A percentile compares a stretch with the other conserved stretches of the same genome.
These are phyloP conservation scores for Brachirus orientalis DNA, from an alignment of 2,113 vertebrate genomes.

Conservation along the genomic window DNA sequence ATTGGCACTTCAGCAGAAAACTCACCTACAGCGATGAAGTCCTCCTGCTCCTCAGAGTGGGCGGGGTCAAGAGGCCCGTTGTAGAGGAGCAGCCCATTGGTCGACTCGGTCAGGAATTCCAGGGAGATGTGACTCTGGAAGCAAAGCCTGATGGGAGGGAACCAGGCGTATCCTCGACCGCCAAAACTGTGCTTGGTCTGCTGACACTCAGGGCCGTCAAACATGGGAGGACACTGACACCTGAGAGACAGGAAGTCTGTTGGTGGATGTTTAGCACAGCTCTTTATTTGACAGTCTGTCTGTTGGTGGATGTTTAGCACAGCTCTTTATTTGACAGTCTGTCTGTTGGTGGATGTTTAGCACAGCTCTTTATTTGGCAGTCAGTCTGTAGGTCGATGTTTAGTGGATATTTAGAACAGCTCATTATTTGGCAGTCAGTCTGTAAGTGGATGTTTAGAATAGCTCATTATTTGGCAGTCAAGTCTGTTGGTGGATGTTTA, in stretches of 20 bases:
- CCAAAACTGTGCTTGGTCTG: conserved; percentile 88
- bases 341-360: no score
- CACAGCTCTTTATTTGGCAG: no score
- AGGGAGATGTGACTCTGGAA: conserved; percentile 87
- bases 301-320: no score
- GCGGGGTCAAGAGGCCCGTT: conserved; percentile 80
- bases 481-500: no score
- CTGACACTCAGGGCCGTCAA: conserved; percentile 89
- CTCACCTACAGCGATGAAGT: conserved; percentile 88
- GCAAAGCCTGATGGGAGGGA: conserved; percentile 86
- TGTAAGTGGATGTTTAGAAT: no score
- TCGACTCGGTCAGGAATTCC: conserved; percentile 86
- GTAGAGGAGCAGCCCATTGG: conserved; percentile 87
- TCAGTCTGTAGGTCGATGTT: no score
- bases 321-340: no score
- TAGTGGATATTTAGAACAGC: no score
- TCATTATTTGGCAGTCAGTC: no score
- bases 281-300: no score
- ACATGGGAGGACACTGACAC: conserved; percentile 85
- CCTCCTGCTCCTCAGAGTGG: conserved; percentile 74
- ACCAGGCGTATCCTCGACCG: conserved; percentile 89
- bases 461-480: no score
- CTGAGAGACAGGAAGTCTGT: conserved; percentile 63
- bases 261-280: no score
- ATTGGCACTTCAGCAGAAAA: neutral